Percentiles rank a stretch among this genome's conserved stretches.
phyloP scores from a whole-genome alignment of 2,888 invertebrate genomes.

The Saturnia japonica region DNA sequence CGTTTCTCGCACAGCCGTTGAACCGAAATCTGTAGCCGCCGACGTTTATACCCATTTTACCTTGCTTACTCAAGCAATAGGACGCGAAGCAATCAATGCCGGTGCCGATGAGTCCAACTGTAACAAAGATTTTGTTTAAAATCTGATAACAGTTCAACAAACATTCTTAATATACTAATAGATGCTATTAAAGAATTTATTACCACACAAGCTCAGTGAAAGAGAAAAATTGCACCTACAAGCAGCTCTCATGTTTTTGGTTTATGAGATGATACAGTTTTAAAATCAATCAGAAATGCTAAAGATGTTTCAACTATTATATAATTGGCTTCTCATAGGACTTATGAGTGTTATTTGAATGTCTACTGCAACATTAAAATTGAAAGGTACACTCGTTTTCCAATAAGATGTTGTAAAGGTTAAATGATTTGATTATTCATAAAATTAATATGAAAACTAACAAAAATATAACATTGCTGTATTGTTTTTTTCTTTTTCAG shows the following conservation, averaged over 20 bases:
- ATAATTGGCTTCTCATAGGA: not conserved
- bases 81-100: constrained; percentile 72
- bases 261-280: not conserved
- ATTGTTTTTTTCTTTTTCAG: constrained; percentile 47
- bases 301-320: not conserved
- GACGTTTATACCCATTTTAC: constrained; percentile 77
- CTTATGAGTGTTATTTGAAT: not conserved
- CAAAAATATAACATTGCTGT: constrained; percentile 5
- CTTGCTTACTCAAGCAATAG: constrained; percentile 77
- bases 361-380: not conserved
- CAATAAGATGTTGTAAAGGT: not conserved
- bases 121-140: constrained; percentile 24
- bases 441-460: not conserved
- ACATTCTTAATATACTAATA: not conserved
- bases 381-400: not conserved
- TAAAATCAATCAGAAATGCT: not conserved
- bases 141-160: not conserved
- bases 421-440: not conserved
- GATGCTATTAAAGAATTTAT: not conserved
- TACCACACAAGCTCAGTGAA: not conserved
- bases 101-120: constrained; percentile 68
- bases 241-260: not conserved
- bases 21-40: constrained; percentile 75
- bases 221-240: not conserved
- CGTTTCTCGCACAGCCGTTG: constrained; percentile 74